phyloP scores from a whole-genome alignment of 1,140 invertebrate genomes.

The Papilio dardanus region DNA sequence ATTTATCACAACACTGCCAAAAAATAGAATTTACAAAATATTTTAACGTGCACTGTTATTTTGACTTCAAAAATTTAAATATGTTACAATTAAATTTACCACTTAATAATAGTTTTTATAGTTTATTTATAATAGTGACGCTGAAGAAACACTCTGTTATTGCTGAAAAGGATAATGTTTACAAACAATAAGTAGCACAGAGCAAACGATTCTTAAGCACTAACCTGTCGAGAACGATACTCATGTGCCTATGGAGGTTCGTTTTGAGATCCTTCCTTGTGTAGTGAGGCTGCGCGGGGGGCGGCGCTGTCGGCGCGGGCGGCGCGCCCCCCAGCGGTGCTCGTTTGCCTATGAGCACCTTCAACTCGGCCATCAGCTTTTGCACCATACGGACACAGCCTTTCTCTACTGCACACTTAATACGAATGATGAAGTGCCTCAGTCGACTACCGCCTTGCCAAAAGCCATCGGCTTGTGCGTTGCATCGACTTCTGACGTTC shows the following conservation, averaged over 20 bases:
- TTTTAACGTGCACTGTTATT: not conserved
- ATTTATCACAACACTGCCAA: not conserved
- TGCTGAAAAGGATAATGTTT: not conserved
- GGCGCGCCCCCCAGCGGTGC: constrained; percentile 60
- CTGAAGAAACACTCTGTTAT: not conserved
- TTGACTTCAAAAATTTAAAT: too few relatives aligned
- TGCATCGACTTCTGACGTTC: constrained; percentile 70
- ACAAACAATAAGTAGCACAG: constrained; percentile 2
- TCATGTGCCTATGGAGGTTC: constrained; percentile 80
- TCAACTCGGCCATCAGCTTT: constrained; percentile 78
- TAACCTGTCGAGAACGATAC: constrained; percentile 81
- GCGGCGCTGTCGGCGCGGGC: constrained; percentile 50
- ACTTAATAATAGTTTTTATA: too few relatives aligned
- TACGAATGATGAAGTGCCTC: constrained; percentile 66
- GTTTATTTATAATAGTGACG: not conserved
- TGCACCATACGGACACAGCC: constrained; percentile 79
- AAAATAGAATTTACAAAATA: not conserved
- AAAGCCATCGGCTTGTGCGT: constrained; percentile 70
- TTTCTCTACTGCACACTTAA: constrained; percentile 54
- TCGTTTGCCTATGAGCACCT: constrained; percentile 79
- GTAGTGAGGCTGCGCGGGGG: constrained; percentile 65
- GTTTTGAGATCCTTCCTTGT: constrained; percentile 75
- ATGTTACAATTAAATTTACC: not conserved
- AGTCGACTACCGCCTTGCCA: constrained; percentile 68
- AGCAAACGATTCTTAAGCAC: constrained; percentile 42